Evolutionary conservation across 2,797 vertebrate species (phyloP).

Genomic region (Meda fulgida): DNA sequence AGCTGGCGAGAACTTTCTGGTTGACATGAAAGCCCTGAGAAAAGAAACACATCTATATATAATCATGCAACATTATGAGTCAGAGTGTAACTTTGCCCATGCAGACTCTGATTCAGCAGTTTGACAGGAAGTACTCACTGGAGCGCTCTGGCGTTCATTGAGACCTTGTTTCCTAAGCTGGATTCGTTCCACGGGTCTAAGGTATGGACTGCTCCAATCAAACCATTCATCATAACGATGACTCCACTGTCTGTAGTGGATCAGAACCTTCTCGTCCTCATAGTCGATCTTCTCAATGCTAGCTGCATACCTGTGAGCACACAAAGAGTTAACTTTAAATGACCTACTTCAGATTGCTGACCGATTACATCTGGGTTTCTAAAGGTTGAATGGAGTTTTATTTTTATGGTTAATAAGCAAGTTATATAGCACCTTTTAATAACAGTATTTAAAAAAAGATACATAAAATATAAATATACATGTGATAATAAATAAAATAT

Average conservation of each 20-base stretch:
- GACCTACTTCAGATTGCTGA: not conserved
- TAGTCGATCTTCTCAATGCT: constrained; percentile 98
- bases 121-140: constrained; percentile 66
- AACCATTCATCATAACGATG: constrained; percentile 99
- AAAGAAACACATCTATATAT: not conserved
- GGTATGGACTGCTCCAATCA: constrained; percentile 96
- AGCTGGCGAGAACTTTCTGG: constrained; percentile 87
- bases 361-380: not conserved
- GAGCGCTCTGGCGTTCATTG: constrained; percentile 65
- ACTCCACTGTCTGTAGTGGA: constrained; percentile 99
- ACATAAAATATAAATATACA: not conserved
- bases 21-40: constrained; percentile 84
- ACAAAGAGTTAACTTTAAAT: not conserved
- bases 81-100: not conserved
- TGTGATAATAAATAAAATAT: not conserved
- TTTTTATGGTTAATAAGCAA: not conserved
- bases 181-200: constrained; percentile 94
- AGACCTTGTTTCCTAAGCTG: constrained; percentile 84
- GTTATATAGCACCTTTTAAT: not conserved
- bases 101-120: not conserved
- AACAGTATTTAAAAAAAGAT: too few relatives aligned
- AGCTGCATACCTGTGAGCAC: constrained; percentile 88
- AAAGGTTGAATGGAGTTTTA: not conserved
- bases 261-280: constrained; percentile 94
- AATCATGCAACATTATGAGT: not conserved